Evolutionary conservation across 1,140 invertebrate species (phyloP).

Genomic region (Drosophila funebris): DNA sequence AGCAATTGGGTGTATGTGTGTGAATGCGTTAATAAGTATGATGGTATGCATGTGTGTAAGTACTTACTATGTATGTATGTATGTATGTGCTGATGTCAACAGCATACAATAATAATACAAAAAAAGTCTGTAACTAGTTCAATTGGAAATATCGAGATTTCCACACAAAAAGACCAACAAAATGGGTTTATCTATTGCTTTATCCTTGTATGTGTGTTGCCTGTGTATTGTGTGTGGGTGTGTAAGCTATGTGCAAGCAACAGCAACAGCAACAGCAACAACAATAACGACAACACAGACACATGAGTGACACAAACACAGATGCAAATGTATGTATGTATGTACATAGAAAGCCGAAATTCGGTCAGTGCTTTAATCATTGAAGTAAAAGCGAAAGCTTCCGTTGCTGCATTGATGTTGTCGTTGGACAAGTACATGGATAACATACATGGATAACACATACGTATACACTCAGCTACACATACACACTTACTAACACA

Average conservation of each 20-base stretch:
- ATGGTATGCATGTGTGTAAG: constrained; percentile 13
- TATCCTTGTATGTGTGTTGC: constrained; percentile 19
- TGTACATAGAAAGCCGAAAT: constrained; percentile 58
- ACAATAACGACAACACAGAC: constrained; percentile 58
- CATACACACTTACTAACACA: constrained; percentile 6
- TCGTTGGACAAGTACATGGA: constrained; percentile 22
- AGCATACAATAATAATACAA: constrained; percentile 35
- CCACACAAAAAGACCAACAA: constrained; percentile 50
- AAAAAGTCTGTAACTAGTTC: constrained; percentile 72
- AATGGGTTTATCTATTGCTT: constrained; percentile 52
- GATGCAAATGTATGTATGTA: constrained; percentile 30
- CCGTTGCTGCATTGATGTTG: constrained; percentile 50
- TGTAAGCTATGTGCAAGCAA: constrained; percentile 55
- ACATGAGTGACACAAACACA: constrained; percentile 30
- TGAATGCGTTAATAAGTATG: not conserved
- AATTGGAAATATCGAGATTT: constrained; percentile 77
- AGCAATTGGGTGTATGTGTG: constrained; percentile 27
- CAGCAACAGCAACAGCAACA: constrained; percentile 64
- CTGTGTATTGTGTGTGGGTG: constrained; percentile 23
- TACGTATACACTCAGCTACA: constrained; percentile 7
- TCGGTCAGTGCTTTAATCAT: constrained; percentile 80
- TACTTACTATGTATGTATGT: constrained; percentile 26
- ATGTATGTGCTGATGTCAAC: constrained; percentile 30
- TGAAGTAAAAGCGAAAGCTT: constrained; percentile 79
- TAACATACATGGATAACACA: not conserved